These are phyloP conservation scores for Drosophila dunni DNA, from an alignment of 1,140 invertebrate genomes.

Conservation along the genomic window DNA sequence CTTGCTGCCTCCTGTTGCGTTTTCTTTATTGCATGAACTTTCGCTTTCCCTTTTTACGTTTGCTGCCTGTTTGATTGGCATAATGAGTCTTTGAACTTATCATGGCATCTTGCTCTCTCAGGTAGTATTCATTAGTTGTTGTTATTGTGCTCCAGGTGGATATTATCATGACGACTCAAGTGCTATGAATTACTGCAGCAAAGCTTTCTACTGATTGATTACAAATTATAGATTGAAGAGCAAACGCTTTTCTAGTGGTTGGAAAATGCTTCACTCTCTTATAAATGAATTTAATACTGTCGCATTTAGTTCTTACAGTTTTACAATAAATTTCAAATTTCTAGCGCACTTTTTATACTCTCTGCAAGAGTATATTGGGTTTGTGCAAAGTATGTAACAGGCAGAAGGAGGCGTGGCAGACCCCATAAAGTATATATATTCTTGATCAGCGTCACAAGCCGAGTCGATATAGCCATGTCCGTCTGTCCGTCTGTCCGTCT, in stretches of 20 bases:
- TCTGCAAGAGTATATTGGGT: too few relatives aligned
- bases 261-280: too few relatives aligned
- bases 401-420: too few relatives aligned
- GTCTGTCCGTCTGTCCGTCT: too few relatives aligned
- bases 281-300: too few relatives aligned
- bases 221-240: too few relatives aligned
- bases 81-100: constrained; percentile 62
- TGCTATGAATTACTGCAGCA: constrained; percentile 31
- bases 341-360: neutral
- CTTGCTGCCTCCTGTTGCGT: constrained; percentile 54
- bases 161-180: constrained; percentile 30
- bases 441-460: too few relatives aligned
- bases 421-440: too few relatives aligned
- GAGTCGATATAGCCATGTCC: too few relatives aligned
- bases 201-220: constrained; percentile 26
- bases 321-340: neutral
- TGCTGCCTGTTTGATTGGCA: constrained; percentile 57
- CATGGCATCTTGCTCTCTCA: constrained; percentile 38
- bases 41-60: constrained; percentile 71
- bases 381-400: too few relatives aligned
- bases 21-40: constrained; percentile 64
- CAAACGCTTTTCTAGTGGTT: too few relatives aligned
- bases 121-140: constrained; percentile 43
- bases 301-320: too few relatives aligned
- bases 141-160: constrained; percentile 29